Evolutionary conservation across 2,888 invertebrate genomes (phyloP).

Genomic region (Acrocyrtus sp.): DNA sequence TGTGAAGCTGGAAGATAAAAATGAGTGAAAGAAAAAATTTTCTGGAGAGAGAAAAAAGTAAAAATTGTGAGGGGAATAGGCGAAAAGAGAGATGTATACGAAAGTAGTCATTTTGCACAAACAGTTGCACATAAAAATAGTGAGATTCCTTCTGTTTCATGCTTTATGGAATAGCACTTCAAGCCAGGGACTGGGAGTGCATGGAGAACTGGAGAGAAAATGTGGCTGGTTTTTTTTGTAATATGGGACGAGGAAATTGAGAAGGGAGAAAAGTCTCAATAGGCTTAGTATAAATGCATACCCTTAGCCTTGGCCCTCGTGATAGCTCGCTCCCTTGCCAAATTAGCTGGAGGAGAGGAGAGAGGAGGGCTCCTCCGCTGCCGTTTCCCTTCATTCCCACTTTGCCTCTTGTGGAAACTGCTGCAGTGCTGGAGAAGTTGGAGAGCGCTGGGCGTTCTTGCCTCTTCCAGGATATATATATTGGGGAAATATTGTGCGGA

Average conservation of each 20-base stretch:
- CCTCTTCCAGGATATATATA: too few species aligned
- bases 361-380: not conserved
- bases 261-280: not conserved
- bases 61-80: too few species aligned
- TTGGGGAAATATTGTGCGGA: too few species aligned
- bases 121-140: not conserved
- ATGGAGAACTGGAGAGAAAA: not conserved
- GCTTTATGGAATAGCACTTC: not conserved
- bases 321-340: constrained; percentile 48
- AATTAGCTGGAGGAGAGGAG: constrained; percentile 38
- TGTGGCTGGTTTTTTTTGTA: constrained; percentile 1
- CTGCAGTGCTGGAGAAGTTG: not conserved
- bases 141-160: not conserved
- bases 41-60: too few species aligned
- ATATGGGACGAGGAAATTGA: constrained; percentile 6
- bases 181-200: not conserved
- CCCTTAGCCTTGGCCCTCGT: constrained; percentile 55
- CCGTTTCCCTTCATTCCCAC: constrained; percentile 20
- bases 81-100: too few species aligned
- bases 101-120: not conserved
- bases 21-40: too few species aligned
- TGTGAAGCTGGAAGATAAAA: too few species aligned
- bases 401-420: constrained; percentile 12
- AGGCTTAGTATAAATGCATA: constrained; percentile 15
- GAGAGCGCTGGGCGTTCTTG: not conserved